These are phyloP conservation scores for Micromesistius poutassou DNA, from an alignment of 2,797 vertebrate genomes.

Conservation along the genomic window DNA sequence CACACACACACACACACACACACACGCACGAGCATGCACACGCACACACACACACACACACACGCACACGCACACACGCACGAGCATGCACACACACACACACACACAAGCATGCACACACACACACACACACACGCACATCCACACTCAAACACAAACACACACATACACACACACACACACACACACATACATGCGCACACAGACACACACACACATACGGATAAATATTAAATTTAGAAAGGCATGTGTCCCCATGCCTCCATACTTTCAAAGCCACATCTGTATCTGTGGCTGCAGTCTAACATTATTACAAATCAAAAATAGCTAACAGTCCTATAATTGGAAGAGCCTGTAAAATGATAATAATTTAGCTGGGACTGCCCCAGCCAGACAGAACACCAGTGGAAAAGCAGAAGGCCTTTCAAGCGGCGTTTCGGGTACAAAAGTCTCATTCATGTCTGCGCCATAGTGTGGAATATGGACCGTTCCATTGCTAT, in stretches of 20 bases:
- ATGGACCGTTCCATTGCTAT: conserved; percentile 40
- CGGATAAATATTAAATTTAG: not conserved
- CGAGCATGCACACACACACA: no score
- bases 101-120: no score
- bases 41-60: no score
- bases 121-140: not conserved
- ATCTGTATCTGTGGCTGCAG: not conserved
- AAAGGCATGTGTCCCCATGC: not conserved
- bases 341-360: not conserved
- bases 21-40: not conserved
- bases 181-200: not conserved
- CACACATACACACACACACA: no score
- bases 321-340: not conserved
- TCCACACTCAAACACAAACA: no score
- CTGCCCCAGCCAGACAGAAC: not conserved
- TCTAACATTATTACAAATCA: not conserved
- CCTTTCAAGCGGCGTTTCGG: not conserved
- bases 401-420: not conserved
- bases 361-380: not conserved
- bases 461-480: conserved; percentile 28
- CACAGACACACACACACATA: not conserved
- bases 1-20: not conserved
- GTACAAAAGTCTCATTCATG: conserved; percentile 49
- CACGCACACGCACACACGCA: not conserved
- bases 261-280: not conserved